A percentile compares a stretch with the other conserved stretches of the same genome.
phyloP scores from a whole-genome alignment of 2,113 vertebrate genomes.

The Leptodactylus fuscus region DNA sequence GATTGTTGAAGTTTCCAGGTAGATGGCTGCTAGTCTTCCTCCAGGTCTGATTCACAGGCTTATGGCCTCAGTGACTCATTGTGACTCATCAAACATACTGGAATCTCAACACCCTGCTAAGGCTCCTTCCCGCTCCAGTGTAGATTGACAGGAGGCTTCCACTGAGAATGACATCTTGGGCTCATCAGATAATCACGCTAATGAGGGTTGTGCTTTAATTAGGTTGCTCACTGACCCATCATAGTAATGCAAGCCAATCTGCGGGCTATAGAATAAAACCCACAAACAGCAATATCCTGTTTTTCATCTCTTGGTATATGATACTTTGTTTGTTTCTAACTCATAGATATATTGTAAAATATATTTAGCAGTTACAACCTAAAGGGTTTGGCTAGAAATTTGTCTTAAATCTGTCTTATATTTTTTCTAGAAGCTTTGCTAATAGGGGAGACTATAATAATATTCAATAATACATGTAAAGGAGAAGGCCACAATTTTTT shows the following conservation, averaged over 20 bases:
- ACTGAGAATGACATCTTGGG: constrained; percentile 30
- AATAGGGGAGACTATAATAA: no score
- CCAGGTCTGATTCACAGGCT: constrained; percentile 42
- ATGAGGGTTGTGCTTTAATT: constrained; percentile 32
- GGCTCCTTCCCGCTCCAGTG: constrained; percentile 21
- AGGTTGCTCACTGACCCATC: constrained; percentile 21
- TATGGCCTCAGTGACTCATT: constrained; percentile 44
- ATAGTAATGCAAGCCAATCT: not conserved
- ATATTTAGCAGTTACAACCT: no score
- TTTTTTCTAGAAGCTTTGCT: no score
- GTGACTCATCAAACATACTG: constrained; percentile 48
- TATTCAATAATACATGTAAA: no score
- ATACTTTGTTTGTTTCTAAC: no score
- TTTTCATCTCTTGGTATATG: no score
- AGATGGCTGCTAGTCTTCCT: constrained; percentile 37
- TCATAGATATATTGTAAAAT: no score
- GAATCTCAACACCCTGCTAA: constrained; percentile 30
- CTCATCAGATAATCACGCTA: constrained; percentile 35
- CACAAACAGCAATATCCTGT: no score
- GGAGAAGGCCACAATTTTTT: no score
- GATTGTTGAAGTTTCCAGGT: constrained; percentile 53
- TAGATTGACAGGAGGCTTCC: constrained; percentile 6
- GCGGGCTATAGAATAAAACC: not conserved
- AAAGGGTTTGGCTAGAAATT: no score
- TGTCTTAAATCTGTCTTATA: no score